Evolutionary conservation across 1,140 invertebrate genomes (phyloP).

Genomic region (Aphidius gifuensis): DNA sequence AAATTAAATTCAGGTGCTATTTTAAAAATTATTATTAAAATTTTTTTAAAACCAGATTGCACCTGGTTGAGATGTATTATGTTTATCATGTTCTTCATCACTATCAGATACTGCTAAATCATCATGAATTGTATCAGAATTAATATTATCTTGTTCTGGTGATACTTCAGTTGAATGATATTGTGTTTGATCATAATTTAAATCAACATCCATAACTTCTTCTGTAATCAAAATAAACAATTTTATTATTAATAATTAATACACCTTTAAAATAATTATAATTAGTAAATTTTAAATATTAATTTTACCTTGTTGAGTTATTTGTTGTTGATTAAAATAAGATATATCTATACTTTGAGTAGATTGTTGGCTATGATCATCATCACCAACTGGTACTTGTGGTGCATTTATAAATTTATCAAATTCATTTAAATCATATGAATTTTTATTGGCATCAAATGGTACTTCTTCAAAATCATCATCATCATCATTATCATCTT

Average conservation of each 20-base stretch:
- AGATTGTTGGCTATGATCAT: slow-evolving; percentile 65
- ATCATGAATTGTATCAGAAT: slow-evolving; percentile 60
- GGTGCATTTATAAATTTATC: slow-evolving; percentile 42
- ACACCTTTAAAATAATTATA: slow-evolving; percentile 4
- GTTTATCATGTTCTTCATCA: slow-evolving; percentile 63
- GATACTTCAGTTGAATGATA: slow-evolving; percentile 64
- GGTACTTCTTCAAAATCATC: slow-evolving; percentile 60
- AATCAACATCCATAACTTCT: slow-evolving; percentile 76
- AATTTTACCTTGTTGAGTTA: slow-evolving; percentile 44
- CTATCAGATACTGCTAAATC: slow-evolving; percentile 79
- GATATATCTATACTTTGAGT: slow-evolving; percentile 73
- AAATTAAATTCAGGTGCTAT: too few species aligned
- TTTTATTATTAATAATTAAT: slow-evolving; percentile 1
- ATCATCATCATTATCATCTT: slow-evolving; percentile 62
- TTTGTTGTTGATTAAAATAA: slow-evolving; percentile 61
- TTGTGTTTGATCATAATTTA: slow-evolving; percentile 84
- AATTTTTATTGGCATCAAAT: slow-evolving; percentile 59
- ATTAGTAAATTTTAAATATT: background rate
- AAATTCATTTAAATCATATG: slow-evolving; percentile 44
- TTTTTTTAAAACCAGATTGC: slow-evolving; percentile 56
- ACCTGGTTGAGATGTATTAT: slow-evolving; percentile 38
- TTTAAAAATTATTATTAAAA: too few species aligned
- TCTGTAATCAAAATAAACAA: slow-evolving; percentile 52
- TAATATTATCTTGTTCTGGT: slow-evolving; percentile 52
- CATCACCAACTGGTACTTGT: slow-evolving; percentile 63